A percentile compares a stretch with the other conserved stretches of the same genome.
Conservation (phyloP, 1,140 invertebrate species). For the Lerema accius region DNA sequence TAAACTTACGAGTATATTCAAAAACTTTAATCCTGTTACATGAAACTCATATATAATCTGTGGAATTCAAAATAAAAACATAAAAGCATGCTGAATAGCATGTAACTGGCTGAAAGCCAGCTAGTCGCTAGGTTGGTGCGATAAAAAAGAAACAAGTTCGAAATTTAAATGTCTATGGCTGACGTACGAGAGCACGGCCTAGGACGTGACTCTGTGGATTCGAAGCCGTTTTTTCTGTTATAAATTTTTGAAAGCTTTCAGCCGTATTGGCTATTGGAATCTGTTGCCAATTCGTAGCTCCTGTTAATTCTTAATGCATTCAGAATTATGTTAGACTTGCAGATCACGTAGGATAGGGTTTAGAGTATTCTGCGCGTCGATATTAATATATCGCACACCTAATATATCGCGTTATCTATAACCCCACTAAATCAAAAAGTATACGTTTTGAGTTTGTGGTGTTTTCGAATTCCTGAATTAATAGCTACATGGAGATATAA, state of each 20-base stretch:
- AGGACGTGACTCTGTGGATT: slow-evolving; percentile 16
- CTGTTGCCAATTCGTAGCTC: slow-evolving; percentile 12
- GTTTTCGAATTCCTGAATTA: no score
- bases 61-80: slow-evolving; percentile 16
- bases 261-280: slow-evolving; percentile 9
- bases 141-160: slow-evolving; percentile 29
- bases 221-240: not conserved
- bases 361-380: no score
- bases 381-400: no score
- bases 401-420: no score
- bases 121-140: slow-evolving; percentile 7
- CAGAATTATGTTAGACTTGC: not conserved
- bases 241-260: slow-evolving; percentile 20
- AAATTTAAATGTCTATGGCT: slow-evolving; percentile 31
- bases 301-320: slow-evolving; percentile 11
- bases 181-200: slow-evolving; percentile 18
- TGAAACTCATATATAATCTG: no score
- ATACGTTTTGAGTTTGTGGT: no score
- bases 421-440: no score
- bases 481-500: no score
- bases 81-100: slow-evolving; percentile 14
- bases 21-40: no score
- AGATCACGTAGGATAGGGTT: no score
- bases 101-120: slow-evolving; percentile 30
- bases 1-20: no score